Evolutionary conservation across 2,113 vertebrate species (phyloP).

Genomic region (Chionodraco myersi): DNA sequence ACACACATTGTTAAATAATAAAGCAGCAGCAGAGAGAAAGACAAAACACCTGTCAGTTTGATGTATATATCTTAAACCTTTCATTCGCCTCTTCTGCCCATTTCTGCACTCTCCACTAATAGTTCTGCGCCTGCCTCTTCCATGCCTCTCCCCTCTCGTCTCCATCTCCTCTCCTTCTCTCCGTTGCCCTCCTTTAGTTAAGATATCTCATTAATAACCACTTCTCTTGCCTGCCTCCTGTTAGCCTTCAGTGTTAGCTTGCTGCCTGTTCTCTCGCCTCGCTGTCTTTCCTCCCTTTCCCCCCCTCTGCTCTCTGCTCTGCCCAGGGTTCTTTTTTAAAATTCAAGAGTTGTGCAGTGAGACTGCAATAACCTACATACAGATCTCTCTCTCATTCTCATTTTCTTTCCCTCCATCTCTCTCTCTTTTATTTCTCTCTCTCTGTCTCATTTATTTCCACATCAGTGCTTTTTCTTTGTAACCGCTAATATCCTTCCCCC

Average conservation of each 20-base stretch:
- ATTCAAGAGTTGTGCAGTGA: conserved; percentile 79
- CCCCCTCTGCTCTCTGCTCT: conserved; percentile 65
- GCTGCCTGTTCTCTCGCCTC: conserved; percentile 54
- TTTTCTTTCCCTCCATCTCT: conserved; percentile 8
- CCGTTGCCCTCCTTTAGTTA: conserved; percentile 64
- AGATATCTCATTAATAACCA: conserved; percentile 75
- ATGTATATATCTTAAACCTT: conserved; percentile 9
- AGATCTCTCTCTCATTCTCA: conserved; percentile 48
- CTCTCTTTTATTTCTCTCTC: conserved; percentile 15
- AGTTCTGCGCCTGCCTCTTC: conserved; percentile 17
- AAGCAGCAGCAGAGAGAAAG: not conserved
- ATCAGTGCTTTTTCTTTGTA: conserved; percentile 25
- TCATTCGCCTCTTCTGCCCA: conserved; percentile 25
- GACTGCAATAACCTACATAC: conserved; percentile 79
- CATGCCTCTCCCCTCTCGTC: conserved; percentile 33
- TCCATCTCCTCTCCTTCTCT: conserved; percentile 41
- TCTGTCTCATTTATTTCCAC: conserved; percentile 40
- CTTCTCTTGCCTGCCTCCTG: conserved; percentile 64
- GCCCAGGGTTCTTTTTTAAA: conserved; percentile 79
- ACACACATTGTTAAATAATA: too few species aligned
- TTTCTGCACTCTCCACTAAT: conserved; percentile 2
- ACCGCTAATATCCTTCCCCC: conserved; percentile 22
- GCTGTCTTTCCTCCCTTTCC: conserved; percentile 40
- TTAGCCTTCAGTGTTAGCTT: conserved; percentile 75
- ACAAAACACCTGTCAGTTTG: not conserved